Percentiles rank a stretch among this genome's conserved stretches.
Evolutionary conservation across 2,113 vertebrate species (phyloP).

Genomic region (Nycticorax nycticorax): DNA sequence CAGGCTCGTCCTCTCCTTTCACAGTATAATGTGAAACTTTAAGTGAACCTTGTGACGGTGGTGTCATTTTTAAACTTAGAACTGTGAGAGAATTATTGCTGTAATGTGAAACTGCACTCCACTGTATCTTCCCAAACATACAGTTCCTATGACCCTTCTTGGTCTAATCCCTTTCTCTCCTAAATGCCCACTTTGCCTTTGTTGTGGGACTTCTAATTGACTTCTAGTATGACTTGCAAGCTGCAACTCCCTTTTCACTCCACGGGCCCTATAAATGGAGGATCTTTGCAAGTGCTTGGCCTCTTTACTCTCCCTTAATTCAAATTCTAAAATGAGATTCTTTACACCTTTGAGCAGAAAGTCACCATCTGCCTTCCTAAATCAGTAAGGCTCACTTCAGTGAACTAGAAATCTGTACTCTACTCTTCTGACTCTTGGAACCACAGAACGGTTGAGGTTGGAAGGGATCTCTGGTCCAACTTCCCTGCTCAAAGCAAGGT

Average conservation of each 20-base stretch:
- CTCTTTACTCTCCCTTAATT: slow-evolving; percentile 41
- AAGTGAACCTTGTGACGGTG: neutral
- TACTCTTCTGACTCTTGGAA: neutral
- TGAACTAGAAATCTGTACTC: slow-evolving; percentile 17
- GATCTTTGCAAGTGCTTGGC: slow-evolving; percentile 1
- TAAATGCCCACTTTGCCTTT: neutral
- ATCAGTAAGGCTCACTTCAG: neutral
- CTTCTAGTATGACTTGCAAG: neutral
- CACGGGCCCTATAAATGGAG: slow-evolving; percentile 7
- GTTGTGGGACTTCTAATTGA: neutral
- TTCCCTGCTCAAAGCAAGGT: neutral
- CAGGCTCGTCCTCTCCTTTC: neutral
- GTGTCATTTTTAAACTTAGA: slow-evolving; percentile 1
- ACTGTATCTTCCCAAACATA: neutral
- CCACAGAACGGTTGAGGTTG: neutral
- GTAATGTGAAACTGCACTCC: neutral
- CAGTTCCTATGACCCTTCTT: neutral
- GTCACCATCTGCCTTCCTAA: slow-evolving; percentile 44
- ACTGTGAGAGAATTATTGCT: neutral
- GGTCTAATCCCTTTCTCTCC: neutral
- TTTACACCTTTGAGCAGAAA: slow-evolving; percentile 43
- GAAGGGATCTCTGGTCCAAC: neutral
- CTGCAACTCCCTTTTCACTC: neutral
- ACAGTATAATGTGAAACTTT: neutral
- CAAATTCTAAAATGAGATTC: slow-evolving; percentile 41